Conservation (phyloP, 2,888 invertebrate species). For the Drosophila hawaiiensis region DNA sequence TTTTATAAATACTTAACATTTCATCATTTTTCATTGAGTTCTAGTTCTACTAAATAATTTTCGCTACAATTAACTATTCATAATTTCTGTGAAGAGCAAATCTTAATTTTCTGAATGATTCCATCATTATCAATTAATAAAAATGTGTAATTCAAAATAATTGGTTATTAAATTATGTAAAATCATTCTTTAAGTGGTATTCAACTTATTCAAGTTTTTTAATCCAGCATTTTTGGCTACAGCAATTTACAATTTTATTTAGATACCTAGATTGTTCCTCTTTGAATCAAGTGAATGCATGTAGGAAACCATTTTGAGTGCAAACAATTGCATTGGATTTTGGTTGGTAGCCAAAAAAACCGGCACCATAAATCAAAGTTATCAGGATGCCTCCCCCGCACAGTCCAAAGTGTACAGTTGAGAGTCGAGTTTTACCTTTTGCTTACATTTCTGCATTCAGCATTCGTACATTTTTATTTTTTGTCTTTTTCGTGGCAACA, state of each 20-base stretch:
- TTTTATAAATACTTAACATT: background rate
- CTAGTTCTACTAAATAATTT: too few relatives aligned
- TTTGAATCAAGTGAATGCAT: constrained; percentile 6
- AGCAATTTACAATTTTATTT: background rate
- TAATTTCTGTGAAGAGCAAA: background rate
- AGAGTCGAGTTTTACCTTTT: constrained; percentile 13
- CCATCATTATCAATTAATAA: background rate
- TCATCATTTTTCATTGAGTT: background rate
- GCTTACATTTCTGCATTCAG: constrained; percentile 35
- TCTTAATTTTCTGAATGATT: background rate
- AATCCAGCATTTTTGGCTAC: background rate
- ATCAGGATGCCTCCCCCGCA: constrained; percentile 24
- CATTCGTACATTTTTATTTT: background rate
- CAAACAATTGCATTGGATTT: constrained; percentile 36
- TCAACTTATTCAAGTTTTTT: background rate
- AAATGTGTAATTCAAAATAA: background rate
- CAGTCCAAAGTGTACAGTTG: constrained; percentile 2
- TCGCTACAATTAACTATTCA: background rate
- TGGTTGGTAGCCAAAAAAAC: constrained; percentile 29
- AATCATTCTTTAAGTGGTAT: background rate
- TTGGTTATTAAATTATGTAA: background rate
- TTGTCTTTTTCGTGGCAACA: constrained; percentile 19
- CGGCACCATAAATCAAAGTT: constrained; percentile 63
- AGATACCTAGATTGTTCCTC: background rate
- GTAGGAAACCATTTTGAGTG: constrained; percentile 12